Conservation (phyloP, 2,113 vertebrate genomes). For the Nothobranchius furzeri region DNA sequence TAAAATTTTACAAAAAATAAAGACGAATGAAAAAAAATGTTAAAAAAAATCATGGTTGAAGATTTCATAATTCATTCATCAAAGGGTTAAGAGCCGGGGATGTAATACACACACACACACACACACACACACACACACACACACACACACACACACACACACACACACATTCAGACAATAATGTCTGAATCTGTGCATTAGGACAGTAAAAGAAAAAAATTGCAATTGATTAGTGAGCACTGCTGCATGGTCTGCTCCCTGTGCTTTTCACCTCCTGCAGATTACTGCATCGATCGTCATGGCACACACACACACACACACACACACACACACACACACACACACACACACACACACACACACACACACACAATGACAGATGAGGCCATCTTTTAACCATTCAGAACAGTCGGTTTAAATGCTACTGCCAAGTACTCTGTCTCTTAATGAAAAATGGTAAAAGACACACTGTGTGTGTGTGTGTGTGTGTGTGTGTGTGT, state of each 20-base stretch:
- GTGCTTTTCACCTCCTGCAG: conserved; percentile 65
- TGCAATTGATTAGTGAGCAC: conserved; percentile 73
- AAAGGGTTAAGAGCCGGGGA: no score
- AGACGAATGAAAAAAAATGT: no score
- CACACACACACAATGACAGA: conserved; percentile 42
- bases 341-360: conserved; percentile 32
- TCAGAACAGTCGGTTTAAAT: conserved; percentile 60
- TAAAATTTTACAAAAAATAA: no score
- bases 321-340: conserved; percentile 30
- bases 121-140: no score
- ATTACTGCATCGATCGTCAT: conserved; percentile 72
- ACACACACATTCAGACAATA: conserved; percentile 30
- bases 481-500: no score
- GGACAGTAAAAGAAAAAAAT: conserved; percentile 72
- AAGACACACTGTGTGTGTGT: conserved; percentile 29
- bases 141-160: conserved; percentile 19
- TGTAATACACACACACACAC: no score
- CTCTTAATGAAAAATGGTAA: conserved; percentile 65
- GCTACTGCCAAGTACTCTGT: conserved; percentile 59
- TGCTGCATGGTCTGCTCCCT: conserved; percentile 61
- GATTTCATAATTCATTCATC: no score
- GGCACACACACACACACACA: conserved; percentile 36
- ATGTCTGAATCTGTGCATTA: conserved; percentile 60
- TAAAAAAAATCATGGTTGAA: no score
- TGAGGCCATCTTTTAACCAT: conserved; percentile 68